Evolutionary conservation across 2,888 invertebrate species (phyloP).

Genomic region (Ormyrus nitidulus): DNA sequence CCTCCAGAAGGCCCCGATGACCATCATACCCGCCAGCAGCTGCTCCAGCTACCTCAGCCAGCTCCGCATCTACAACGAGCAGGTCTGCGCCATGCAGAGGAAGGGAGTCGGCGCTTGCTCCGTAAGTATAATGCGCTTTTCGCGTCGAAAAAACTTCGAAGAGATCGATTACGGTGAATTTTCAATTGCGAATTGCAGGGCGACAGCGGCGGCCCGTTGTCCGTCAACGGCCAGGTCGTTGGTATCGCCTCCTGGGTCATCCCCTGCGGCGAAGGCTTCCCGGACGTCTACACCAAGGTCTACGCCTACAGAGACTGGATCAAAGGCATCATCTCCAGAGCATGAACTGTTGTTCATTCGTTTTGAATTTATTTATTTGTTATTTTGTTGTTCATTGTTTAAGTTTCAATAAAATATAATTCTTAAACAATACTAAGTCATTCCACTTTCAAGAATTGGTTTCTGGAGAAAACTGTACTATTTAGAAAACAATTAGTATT

Average conservation of each 20-base stretch:
- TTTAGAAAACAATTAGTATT: too few relatives aligned
- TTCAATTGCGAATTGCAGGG: slow-evolving; percentile 49
- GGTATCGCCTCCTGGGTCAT: slow-evolving; percentile 53
- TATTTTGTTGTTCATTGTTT: too few relatives aligned
- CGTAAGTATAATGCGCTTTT: background rate
- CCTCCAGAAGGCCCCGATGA: slow-evolving; percentile 14
- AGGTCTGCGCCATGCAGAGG: slow-evolving; percentile 33
- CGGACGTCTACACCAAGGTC: slow-evolving; percentile 56
- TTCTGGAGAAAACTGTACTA: too few relatives aligned
- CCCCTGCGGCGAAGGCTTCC: slow-evolving; percentile 24
- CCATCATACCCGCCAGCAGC: background rate
- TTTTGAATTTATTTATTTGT: too few relatives aligned
- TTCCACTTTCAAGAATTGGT: too few relatives aligned
- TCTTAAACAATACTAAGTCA: too few relatives aligned
- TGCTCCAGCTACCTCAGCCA: background rate
- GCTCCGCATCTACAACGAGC: background rate
- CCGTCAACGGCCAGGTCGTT: slow-evolving; percentile 44
- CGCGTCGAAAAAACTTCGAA: too few relatives aligned
- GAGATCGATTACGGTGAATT: too few relatives aligned
- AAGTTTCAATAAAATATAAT: too few relatives aligned
- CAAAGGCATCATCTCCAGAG: background rate
- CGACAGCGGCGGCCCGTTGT: slow-evolving; percentile 59
- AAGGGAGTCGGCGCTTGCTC: slow-evolving; percentile 39
- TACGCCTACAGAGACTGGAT: slow-evolving; percentile 16
- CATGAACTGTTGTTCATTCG: too few relatives aligned